Evolutionary conservation across 64 coral and sea anemone species (phyloP).

Genomic region (Pachyseris speciosa): DNA sequence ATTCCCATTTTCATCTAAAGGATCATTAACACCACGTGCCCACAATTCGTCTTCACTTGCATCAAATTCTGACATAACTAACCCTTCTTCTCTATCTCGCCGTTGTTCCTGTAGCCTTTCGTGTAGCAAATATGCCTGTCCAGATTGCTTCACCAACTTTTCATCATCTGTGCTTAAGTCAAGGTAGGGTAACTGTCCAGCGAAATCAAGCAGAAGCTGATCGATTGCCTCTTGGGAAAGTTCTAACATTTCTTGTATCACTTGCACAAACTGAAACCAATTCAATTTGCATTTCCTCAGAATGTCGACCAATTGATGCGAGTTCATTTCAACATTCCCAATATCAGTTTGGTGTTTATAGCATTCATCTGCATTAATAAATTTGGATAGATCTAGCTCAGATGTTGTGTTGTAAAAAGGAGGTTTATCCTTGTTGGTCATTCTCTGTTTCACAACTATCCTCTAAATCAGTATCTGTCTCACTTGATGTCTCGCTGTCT

Average conservation of each 20-base stretch:
- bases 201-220: constrained; percentile 64
- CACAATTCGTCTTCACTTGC: constrained; percentile 60
- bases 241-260: constrained; percentile 49
- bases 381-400: constrained; percentile 13
- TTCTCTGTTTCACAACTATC: too few relatives aligned
- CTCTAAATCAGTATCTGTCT: too few relatives aligned
- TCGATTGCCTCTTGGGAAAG: constrained; percentile 58
- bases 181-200: constrained; percentile 57
- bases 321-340: not conserved
- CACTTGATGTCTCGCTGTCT: too few relatives aligned
- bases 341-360: not conserved
- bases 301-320: constrained; percentile 32
- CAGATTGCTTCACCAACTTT: constrained; percentile 56
- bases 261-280: constrained; percentile 69
- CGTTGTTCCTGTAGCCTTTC: constrained; percentile 45
- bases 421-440: constrained; percentile 20
- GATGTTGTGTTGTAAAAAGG: constrained; percentile 18
- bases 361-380: constrained; percentile 10
- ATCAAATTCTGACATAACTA: constrained; percentile 59
- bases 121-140: constrained; percentile 54
- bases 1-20: constrained; percentile 64
- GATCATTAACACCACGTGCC: constrained; percentile 36
- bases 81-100: constrained; percentile 34
- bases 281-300: constrained; percentile 64
- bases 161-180: constrained; percentile 50